Evolutionary conservation across 2,113 vertebrate genomes (phyloP), one percentile per base, ranked within the genome.

Genomic region (Misgurnus anguillicaudatus): DNA sequence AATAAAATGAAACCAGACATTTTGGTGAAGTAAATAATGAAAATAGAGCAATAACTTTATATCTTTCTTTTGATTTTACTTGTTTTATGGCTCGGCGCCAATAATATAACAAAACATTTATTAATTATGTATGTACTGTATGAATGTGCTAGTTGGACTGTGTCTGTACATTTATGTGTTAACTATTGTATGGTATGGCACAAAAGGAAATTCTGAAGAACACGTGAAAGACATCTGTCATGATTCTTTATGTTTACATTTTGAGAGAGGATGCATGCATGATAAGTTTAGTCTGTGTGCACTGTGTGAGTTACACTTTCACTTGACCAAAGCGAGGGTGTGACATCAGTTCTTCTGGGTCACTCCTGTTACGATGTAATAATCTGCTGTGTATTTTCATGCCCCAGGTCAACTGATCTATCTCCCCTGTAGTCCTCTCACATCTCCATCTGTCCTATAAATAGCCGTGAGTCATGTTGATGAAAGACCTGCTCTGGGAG

Each of bases 391-490:
- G 80, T 65, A 81, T 81, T 81, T 64, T 24, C 65, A 51, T 31
- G 55, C 47, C 70, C 10, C 3, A 10, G 79, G 47, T 68, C 62
- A 84, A 80, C 69, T 78, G 79, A 80, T 80, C 57, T 42, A 68
- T 79, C 62, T 79, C 58, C n/a, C 55, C 57, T 80, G 67, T 83
- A 62, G 62, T 63, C 4, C 42, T 77, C 70, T 68, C 64, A 66
- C 31, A 45, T 75, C 66, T 62, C 61, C 74, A 36, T 75, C 60
- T 14, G 65, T 24, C 17, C 79, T 84, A 81, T 73, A 79, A 80
- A 82, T 85, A 85, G 71, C 81, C 45, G 45, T 84, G 86, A 86
- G 79, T 86, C 81, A 84, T 80, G 41, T 69, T 53, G 51, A 41
- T 66, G 51, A 24, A 13, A 67, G 65, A 61, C 72, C 63, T 62